Conservation (phyloP, 1,140 invertebrate genomes). For the Hylaeus anthracinus region DNA sequence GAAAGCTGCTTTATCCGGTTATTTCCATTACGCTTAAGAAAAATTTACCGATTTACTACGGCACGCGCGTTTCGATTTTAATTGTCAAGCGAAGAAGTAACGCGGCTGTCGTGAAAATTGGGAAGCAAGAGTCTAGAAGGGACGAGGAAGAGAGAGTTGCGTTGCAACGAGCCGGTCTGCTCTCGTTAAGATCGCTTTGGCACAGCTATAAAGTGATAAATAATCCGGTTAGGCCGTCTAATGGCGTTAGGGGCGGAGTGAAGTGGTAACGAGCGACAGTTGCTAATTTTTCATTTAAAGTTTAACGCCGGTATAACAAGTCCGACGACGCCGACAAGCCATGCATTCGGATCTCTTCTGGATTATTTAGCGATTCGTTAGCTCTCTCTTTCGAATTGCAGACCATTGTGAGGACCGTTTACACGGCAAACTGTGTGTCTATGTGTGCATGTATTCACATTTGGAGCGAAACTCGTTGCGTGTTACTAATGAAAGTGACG, state of each 20-base stretch:
- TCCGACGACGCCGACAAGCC: slow-evolving; percentile 4
- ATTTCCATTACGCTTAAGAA: neutral
- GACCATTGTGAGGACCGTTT: neutral
- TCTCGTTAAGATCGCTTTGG: slow-evolving; percentile 34
- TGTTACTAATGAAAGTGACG: no score
- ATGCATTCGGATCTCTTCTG: slow-evolving; percentile 7
- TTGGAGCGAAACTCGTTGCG: no score
- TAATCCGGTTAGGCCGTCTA: slow-evolving; percentile 34
- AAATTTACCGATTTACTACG: neutral
- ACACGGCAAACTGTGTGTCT: neutral
- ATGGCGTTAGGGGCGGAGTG: slow-evolving; percentile 27
- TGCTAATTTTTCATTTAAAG: slow-evolving; percentile 43
- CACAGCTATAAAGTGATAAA: slow-evolving; percentile 32
- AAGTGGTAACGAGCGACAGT: slow-evolving; percentile 40
- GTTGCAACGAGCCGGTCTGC: slow-evolving; percentile 17
- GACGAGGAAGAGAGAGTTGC: neutral
- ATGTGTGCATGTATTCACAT: no score
- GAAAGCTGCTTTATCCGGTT: neutral
- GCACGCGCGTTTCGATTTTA: slow-evolving; percentile 15
- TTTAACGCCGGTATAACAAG: neutral
- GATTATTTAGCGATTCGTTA: slow-evolving; percentile 28
- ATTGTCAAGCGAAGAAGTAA: neutral
- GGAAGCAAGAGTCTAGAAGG: neutral
- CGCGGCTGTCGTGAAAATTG: slow-evolving; percentile 5
- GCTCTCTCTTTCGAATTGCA: neutral